Evolutionary conservation across 2,888 invertebrate genomes (phyloP).

Genomic region (Lycaena phlaeas): DNA sequence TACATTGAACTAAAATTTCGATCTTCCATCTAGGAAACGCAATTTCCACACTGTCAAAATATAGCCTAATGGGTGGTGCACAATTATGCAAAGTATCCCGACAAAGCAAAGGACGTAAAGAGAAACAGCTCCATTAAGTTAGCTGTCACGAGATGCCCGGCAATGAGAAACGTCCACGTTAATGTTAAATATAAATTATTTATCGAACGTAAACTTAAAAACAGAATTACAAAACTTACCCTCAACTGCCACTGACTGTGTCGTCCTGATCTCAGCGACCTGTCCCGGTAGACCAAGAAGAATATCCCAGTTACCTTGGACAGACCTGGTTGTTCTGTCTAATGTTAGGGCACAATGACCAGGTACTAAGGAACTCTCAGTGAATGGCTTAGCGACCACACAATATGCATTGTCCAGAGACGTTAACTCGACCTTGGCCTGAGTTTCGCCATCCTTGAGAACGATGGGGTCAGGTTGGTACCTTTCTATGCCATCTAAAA

Average conservation of each 20-base stretch:
- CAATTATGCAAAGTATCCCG: too few species aligned
- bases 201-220: too few species aligned
- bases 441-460: constrained; percentile 38
- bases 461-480: constrained; percentile 34
- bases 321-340: constrained; percentile 47
- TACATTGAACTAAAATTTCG: too few species aligned
- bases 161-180: too few species aligned
- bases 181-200: too few species aligned
- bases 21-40: too few species aligned
- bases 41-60: too few species aligned
- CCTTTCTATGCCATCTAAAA: constrained; percentile 11
- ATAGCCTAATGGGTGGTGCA: too few species aligned
- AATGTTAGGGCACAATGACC: constrained; percentile 52
- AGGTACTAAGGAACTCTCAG: constrained; percentile 46
- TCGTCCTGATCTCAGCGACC: constrained; percentile 45
- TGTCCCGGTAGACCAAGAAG: constrained; percentile 53
- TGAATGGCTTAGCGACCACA: constrained; percentile 50
- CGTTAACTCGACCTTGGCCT: constrained; percentile 34
- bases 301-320: constrained; percentile 60
- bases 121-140: too few species aligned
- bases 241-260: constrained; percentile 45
- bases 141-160: too few species aligned
- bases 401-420: constrained; percentile 46
- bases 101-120: too few species aligned
- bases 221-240: constrained; percentile 33